Evolutionary conservation across 2,113 vertebrate genomes (phyloP).

Genomic region (Micronisus gabar): DNA sequence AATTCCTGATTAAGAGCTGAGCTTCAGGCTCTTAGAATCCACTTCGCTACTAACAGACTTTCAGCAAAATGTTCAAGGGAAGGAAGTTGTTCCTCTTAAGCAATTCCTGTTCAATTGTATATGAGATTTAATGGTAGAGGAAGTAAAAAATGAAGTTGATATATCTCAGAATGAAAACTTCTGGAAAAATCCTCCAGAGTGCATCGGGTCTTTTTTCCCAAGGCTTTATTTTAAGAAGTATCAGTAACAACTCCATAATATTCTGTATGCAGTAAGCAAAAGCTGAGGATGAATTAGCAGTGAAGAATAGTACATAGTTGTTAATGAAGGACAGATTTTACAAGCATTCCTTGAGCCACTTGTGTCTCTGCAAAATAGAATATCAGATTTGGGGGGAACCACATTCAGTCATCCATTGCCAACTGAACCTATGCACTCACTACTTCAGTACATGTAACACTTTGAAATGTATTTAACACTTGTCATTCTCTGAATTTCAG

Average conservation of each 20-base stretch:
- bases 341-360: background rate
- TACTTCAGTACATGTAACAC: background rate
- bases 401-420: background rate
- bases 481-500: background rate
- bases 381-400: background rate
- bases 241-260: background rate
- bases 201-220: background rate
- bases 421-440: background rate
- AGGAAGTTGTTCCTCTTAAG: background rate
- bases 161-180: background rate
- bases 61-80: background rate
- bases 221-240: background rate
- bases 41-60: background rate
- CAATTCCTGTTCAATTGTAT: background rate
- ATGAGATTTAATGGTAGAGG: background rate
- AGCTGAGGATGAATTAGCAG: background rate
- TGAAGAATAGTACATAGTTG: background rate
- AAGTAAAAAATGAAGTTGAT: background rate
- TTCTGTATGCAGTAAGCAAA: background rate
- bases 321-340: background rate
- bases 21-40: background rate
- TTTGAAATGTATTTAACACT: background rate
- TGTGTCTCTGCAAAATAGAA: background rate
- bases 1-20: background rate
- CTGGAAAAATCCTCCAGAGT: background rate